A percentile compares a stretch with the other conserved stretches of the same genome.
These are phyloP conservation scores for Tinea semifulvella DNA, from an alignment of 2,888 invertebrate genomes.

Conservation along the genomic window DNA sequence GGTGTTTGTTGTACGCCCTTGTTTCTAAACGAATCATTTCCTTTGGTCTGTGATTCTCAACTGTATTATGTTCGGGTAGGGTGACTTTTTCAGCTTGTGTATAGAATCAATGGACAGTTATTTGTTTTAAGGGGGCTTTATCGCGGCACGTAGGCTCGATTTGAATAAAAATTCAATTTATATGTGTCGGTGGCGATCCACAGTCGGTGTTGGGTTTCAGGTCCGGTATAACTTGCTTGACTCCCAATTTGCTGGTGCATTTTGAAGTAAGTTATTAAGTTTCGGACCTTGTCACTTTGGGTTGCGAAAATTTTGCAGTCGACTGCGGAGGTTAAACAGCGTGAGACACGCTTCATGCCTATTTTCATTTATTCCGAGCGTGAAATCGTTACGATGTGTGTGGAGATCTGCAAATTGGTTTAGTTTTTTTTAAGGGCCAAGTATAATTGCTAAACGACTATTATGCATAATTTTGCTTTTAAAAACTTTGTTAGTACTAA, in stretches of 20 bases:
- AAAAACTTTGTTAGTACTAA: too few species aligned
- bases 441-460: too few species aligned
- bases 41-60: conserved; percentile 24
- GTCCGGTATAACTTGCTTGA: conserved; percentile 49
- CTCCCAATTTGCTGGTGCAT: conserved; percentile 63
- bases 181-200: conserved; percentile 55
- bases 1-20: conserved; percentile 38
- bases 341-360: conserved; percentile 8
- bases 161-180: conserved; percentile 67
- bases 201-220: conserved; percentile 42
- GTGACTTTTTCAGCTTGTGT: conserved; percentile 30
- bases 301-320: conserved; percentile 59
- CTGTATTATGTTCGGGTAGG: conserved; percentile 32
- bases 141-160: conserved; percentile 58
- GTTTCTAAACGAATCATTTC: conserved; percentile 16
- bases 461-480: too few species aligned
- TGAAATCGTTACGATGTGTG: conserved; percentile 5
- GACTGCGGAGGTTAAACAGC: conserved; percentile 23
- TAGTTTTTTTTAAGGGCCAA: too few species aligned
- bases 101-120: conserved; percentile 41
- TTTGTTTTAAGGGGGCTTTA: conserved; percentile 61
- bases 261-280: conserved; percentile 67
- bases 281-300: conserved; percentile 58
- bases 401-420: background rate
- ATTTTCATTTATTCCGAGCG: conserved; percentile 11